phyloP scores from a whole-genome alignment of 1,140 invertebrate species.

The Halyomorpha halys region DNA sequence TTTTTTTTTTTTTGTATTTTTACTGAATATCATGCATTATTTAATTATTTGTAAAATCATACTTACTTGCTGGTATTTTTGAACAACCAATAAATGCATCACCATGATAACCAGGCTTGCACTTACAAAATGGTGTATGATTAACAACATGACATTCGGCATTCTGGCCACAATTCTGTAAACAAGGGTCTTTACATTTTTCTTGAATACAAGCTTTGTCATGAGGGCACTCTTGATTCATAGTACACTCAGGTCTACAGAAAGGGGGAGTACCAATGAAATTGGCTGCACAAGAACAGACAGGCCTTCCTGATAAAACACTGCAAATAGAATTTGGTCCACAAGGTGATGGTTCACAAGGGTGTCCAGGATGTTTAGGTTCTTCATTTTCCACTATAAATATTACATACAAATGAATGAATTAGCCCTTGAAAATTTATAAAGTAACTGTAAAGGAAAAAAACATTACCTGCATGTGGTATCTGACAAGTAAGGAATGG shows the following conservation, averaged over 20 bases:
- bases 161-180: slow-evolving; percentile 61
- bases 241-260: slow-evolving; percentile 47
- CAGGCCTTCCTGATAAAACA: slow-evolving; percentile 61
- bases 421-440: neutral
- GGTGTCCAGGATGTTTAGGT: slow-evolving; percentile 40
- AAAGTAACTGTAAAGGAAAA: neutral
- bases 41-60: too few species aligned
- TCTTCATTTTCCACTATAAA: slow-evolving; percentile 33
- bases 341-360: slow-evolving; percentile 70
- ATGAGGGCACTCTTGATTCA: slow-evolving; percentile 46
- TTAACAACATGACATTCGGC: slow-evolving; percentile 69
- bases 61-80: slow-evolving; percentile 38
- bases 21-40: too few species aligned
- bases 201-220: slow-evolving; percentile 68
- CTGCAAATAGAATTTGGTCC: slow-evolving; percentile 76
- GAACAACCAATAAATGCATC: slow-evolving; percentile 71
- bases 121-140: slow-evolving; percentile 71
- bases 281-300: slow-evolving; percentile 59
- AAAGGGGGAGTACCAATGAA: slow-evolving; percentile 48
- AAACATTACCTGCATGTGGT: slow-evolving; percentile 34
- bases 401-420: neutral
- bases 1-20: too few species aligned
- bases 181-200: slow-evolving; percentile 67
- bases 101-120: slow-evolving; percentile 60
- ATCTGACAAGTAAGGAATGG: slow-evolving; percentile 61